These are phyloP conservation scores for Brienomyrus brachyistius DNA, from an alignment of 2,113 vertebrate species.

Conservation along the genomic window DNA sequence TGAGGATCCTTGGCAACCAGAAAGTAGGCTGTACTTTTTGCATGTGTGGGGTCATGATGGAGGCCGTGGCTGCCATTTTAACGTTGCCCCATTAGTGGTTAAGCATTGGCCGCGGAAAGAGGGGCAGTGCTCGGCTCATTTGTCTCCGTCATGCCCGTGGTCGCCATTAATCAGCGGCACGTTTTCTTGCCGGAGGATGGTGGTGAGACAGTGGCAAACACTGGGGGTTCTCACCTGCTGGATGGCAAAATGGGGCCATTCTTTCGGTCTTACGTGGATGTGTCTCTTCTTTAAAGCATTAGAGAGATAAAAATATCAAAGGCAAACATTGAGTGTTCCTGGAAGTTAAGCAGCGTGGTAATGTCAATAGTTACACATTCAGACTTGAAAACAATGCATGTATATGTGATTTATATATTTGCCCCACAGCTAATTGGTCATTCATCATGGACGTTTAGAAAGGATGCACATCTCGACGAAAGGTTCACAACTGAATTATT, in stretches of 20 bases:
- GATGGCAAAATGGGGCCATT: neutral
- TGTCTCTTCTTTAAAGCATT: neutral
- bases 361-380: neutral
- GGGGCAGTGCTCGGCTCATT: neutral
- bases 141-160: neutral
- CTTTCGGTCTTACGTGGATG: neutral
- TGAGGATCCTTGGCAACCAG: neutral
- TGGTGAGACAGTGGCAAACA: neutral
- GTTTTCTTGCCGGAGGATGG: neutral
- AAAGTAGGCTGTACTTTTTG: neutral
- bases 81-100: neutral
- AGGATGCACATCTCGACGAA: neutral
- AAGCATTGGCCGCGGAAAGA: neutral
- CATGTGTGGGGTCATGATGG: neutral
- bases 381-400: neutral
- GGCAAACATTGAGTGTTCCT: neutral
- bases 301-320: neutral
- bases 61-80: neutral
- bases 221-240: neutral
- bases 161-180: neutral
- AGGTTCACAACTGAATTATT: neutral
- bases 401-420: neutral
- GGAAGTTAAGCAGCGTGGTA: neutral
- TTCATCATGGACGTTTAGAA: neutral
- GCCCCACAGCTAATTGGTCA: neutral